phyloP scores from a whole-genome alignment of 1,140 invertebrate species.

The Coelopa frigida region DNA sequence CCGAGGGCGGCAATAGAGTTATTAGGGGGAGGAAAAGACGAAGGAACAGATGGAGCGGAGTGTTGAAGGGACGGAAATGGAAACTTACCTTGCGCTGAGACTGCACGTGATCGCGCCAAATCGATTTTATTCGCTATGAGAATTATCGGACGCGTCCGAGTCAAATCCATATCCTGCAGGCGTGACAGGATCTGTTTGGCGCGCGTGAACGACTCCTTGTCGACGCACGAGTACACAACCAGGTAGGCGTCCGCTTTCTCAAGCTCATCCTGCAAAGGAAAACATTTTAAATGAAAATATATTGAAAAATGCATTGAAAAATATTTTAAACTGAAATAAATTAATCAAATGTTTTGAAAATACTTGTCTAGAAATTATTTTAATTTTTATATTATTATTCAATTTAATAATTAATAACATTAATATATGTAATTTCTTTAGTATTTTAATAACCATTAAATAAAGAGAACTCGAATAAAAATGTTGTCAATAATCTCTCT shows the following conservation, averaged over 20 bases:
- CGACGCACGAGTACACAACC: slow-evolving; percentile 84
- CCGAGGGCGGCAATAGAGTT: too few species aligned
- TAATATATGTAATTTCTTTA: too few species aligned
- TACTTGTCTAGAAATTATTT: too few species aligned
- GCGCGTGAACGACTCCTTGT: slow-evolving; percentile 78
- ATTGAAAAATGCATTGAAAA: background rate
- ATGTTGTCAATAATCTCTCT: too few species aligned
- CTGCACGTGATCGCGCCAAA: slow-evolving; percentile 79
- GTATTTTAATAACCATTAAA: too few species aligned
- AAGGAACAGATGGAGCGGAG: background rate
- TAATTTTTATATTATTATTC: too few species aligned
- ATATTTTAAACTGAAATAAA: background rate
- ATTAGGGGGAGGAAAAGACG: too few species aligned
- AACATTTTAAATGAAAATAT: slow-evolving; percentile 1
- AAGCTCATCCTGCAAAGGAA: slow-evolving; percentile 59
- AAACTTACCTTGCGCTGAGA: slow-evolving; percentile 81
- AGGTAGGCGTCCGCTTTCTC: slow-evolving; percentile 76
- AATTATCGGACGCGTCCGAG: slow-evolving; percentile 69
- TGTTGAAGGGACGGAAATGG: too few species aligned
- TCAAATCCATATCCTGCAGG: slow-evolving; percentile 67
- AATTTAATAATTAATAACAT: too few species aligned
- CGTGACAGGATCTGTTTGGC: slow-evolving; percentile 68
- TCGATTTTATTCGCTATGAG: slow-evolving; percentile 94
- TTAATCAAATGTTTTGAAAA: too few species aligned
- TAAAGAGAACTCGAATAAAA: too few species aligned